phyloP scores from a whole-genome alignment of 1,140 invertebrate species.

The Macrotrachela quadricornifera region DNA sequence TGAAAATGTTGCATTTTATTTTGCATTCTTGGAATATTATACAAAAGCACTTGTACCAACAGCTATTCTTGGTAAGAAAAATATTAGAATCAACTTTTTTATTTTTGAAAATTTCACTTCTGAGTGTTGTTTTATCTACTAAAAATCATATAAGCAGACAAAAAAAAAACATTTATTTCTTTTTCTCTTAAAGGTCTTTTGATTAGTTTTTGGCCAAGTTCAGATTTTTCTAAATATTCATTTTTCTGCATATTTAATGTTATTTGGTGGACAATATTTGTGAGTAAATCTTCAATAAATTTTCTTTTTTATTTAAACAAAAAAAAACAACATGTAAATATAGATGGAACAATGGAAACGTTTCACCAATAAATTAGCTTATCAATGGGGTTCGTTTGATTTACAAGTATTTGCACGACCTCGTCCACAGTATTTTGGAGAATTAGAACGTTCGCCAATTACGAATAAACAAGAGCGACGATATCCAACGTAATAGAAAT shows the following conservation, averaged over 20 bases:
- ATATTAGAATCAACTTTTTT: not conserved
- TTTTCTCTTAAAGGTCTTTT: not conserved
- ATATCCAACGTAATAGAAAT: slow-evolving; percentile 23
- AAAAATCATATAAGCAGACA: too few relatives aligned
- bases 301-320: too few relatives aligned
- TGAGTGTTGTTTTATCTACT: too few relatives aligned
- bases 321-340: not conserved
- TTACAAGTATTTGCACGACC: slow-evolving; percentile 7
- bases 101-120: not conserved
- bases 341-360: not conserved
- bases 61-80: slow-evolving; percentile 17
- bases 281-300: too few relatives aligned
- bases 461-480: slow-evolving; percentile 24
- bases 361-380: not conserved
- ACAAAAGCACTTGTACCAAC: slow-evolving; percentile 23
- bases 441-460: slow-evolving; percentile 21
- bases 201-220: slow-evolving; percentile 5
- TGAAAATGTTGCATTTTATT: slow-evolving; percentile 26
- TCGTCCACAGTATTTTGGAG: slow-evolving; percentile 20
- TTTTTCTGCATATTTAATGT: slow-evolving; percentile 15
- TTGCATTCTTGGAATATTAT: slow-evolving; percentile 28
- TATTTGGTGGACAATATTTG: not conserved
- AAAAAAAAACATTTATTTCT: too few relatives aligned
- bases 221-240: slow-evolving; percentile 12
- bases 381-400: not conserved